Evolutionary conservation across 2,888 invertebrate species (phyloP).

Genomic region (Thelaira solivaga): DNA sequence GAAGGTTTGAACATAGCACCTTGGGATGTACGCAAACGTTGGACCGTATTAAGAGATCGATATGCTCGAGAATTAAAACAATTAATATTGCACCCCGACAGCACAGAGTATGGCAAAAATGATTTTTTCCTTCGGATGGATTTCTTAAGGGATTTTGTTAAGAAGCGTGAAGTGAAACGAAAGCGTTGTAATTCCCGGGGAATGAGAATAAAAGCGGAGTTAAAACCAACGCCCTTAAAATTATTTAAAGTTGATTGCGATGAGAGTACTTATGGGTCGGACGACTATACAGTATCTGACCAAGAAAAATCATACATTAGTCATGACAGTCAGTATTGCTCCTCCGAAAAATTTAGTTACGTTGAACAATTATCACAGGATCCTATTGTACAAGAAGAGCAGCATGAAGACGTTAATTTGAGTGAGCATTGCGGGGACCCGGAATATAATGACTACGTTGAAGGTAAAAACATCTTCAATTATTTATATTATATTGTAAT

Average conservation of each 20-base stretch:
- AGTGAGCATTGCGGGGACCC: constrained; percentile 27
- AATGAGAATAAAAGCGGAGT: not conserved
- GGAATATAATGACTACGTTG: constrained; percentile 61
- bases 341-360: constrained; percentile 24
- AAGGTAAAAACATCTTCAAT: constrained; percentile 52
- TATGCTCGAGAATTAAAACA: constrained; percentile 76
- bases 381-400: not conserved
- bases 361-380: constrained; percentile 29
- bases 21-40: constrained; percentile 72
- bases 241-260: constrained; percentile 25
- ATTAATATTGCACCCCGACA: constrained; percentile 69
- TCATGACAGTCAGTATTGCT: constrained; percentile 30
- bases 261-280: constrained; percentile 50
- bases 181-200: constrained; percentile 4
- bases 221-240: constrained; percentile 9
- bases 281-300: constrained; percentile 19
- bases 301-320: constrained; percentile 12
- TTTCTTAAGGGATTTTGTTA: constrained; percentile 71
- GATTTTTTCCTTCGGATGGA: constrained; percentile 74
- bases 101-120: constrained; percentile 69
- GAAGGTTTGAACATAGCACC: constrained; percentile 67
- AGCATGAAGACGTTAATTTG: not conserved
- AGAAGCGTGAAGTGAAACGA: constrained; percentile 66
- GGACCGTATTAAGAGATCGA: constrained; percentile 76
- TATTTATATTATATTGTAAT: no score